A percentile compares a stretch with the other conserved stretches of the same genome.
Evolutionary conservation across 2,888 invertebrate genomes (phyloP).

Genomic region (Palloptera scutellata): DNA sequence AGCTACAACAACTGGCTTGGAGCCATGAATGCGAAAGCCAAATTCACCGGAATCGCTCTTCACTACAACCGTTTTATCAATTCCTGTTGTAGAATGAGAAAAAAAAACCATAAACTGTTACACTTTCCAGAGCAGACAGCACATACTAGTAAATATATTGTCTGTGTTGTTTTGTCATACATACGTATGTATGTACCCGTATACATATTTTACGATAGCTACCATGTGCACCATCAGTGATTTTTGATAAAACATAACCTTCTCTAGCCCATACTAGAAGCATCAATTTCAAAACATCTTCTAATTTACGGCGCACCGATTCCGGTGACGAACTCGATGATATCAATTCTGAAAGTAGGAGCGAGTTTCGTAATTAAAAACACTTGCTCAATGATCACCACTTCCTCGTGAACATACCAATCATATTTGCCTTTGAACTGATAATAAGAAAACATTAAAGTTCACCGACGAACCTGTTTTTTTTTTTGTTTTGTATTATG

Average conservation of each 20-base stretch:
- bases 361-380: not conserved
- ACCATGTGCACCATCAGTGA: slow-evolving; percentile 71
- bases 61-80: slow-evolving; percentile 86
- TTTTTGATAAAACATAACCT: slow-evolving; percentile 73
- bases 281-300: slow-evolving; percentile 83
- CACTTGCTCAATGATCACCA: too few species aligned
- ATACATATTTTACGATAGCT: slow-evolving; percentile 9
- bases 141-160: too few species aligned
- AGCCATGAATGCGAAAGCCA: slow-evolving; percentile 94
- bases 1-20: slow-evolving; percentile 95
- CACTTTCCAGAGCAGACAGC: too few species aligned
- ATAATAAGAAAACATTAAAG: not conserved
- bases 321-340: slow-evolving; percentile 58
- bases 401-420: slow-evolving; percentile 3
- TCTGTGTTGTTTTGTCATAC: not conserved
- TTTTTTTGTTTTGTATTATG: not conserved
- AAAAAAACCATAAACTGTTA: not conserved
- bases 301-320: slow-evolving; percentile 72
- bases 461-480: not conserved
- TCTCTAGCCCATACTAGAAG: slow-evolving; percentile 83
- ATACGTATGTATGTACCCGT: not conserved
- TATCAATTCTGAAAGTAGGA: slow-evolving; percentile 53
- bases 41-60: slow-evolving; percentile 87
- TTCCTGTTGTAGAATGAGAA: slow-evolving; percentile 71
- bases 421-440: slow-evolving; percentile 10